Conservation (phyloP, 2,113 vertebrate species). For the Atlantisia rogersi region DNA sequence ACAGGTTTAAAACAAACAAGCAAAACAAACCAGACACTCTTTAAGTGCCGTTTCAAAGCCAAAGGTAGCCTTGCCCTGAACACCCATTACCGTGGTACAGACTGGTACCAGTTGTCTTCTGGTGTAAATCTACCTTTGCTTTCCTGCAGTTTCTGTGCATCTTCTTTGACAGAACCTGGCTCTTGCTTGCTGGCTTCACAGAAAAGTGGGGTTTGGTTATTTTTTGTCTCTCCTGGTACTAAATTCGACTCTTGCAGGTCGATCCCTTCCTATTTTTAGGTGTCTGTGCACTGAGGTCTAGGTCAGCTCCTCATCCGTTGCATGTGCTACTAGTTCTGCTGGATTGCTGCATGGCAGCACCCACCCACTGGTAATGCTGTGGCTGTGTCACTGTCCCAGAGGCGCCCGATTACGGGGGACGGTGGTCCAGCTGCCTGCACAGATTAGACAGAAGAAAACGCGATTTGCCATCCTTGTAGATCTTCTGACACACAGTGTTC, state of each 20-base stretch:
- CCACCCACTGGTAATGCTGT: neutral
- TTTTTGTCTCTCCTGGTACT: neutral
- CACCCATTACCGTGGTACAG: neutral
- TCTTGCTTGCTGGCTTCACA: neutral
- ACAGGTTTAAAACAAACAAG: neutral
- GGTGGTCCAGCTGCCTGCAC: conserved; percentile 37
- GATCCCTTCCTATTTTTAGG: neutral
- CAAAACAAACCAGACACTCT: neutral
- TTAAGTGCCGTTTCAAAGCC: neutral
- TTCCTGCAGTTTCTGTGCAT: neutral
- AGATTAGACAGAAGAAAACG: conserved; percentile 32
- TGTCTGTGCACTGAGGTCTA: neutral
- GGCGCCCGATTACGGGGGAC: neutral
- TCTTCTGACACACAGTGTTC: conserved; percentile 14
- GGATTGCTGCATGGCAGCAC: neutral
- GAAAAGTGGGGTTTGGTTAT: neutral
- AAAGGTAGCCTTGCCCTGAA: neutral
- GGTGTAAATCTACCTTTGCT: neutral
- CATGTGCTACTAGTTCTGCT: neutral
- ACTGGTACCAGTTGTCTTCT: neutral
- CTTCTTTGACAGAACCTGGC: neutral
- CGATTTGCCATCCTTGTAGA: conserved; percentile 49
- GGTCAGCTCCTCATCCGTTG: neutral
- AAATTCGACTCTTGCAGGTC: neutral
- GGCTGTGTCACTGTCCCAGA: neutral